Evolutionary conservation across 2,888 invertebrate species (phyloP), one percentile per base, ranked within the genome.

Genomic region (Notocelia uddmanniana): DNA sequence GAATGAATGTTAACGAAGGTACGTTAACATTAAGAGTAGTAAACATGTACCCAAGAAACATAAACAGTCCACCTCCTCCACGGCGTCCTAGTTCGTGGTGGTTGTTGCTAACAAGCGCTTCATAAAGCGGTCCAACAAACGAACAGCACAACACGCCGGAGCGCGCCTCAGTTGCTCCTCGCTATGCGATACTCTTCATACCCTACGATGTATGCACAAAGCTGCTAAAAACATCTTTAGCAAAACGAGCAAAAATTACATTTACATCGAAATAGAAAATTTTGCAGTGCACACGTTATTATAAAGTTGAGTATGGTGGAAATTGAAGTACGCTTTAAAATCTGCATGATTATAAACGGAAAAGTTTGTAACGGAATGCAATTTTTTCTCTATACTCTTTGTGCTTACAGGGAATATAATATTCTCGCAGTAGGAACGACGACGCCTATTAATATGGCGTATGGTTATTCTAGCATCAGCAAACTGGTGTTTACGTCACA

Each of bases 401-500:
- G 2, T 45, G 9, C 23, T 18, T 58, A 21, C 15, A 8, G 26
- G 9, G 45, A 41, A 15, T 41, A 45, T 45, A 45, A 45, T n/a
- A 45, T 15, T 45, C 13, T n/a, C 45, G n/a, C 8, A 45, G 15
- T 45, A 45, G 45, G n/a, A 45, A n/a, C 45, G 15, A 45, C 45
- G 45, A 26, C n/a, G n/a, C n/a, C 10, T 60, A 59, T 60, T 23
- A 60, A 21, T 3, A 9, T 21, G 26, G 41, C n/a, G 45, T 60
- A 63, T 73, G 60, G 69, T 69, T 34, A 66, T 64, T 78, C 63
- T 73, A 72, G 71, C 75, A n/a, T n/a, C n/a, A 77, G 78, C 78
- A 82, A 80, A 83, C 78, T 83, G 81, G 80, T 79, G 79, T 81
- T 84, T 81, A 82, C 83, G 80, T 81, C 78, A 81, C 81, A 85